These are phyloP conservation scores for Petrocephalus zakoni DNA, from an alignment of 2,113 vertebrate species.

Conservation along the genomic window DNA sequence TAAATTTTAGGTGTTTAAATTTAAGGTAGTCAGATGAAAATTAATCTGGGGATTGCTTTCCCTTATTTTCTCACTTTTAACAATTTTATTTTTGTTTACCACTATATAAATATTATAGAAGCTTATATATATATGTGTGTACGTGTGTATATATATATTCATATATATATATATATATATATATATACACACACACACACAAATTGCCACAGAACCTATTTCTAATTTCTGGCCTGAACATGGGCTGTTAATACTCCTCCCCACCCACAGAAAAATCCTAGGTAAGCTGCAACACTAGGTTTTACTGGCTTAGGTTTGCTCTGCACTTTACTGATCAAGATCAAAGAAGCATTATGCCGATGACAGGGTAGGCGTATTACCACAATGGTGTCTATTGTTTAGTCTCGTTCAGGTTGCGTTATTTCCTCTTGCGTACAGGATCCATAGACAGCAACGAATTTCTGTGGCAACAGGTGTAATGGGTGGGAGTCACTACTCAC, in stretches of 20 bases:
- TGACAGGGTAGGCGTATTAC: slow-evolving; percentile 39
- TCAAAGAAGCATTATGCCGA: slow-evolving; percentile 49
- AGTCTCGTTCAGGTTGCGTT: slow-evolving; percentile 46
- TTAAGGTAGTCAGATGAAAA: not conserved
- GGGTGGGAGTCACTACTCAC: slow-evolving; percentile 1
- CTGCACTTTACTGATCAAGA: slow-evolving; percentile 23
- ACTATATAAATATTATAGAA: not conserved
- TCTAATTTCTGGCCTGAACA: not conserved
- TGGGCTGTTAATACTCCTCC: not conserved
- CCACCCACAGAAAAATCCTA: not conserved
- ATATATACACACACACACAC: not conserved
- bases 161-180: too few relatives aligned
- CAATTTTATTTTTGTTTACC: not conserved
- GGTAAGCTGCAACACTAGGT: not conserved
- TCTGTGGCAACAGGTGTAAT: not conserved
- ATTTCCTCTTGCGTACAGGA: slow-evolving; percentile 46
- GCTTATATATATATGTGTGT: not conserved
- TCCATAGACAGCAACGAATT: not conserved
- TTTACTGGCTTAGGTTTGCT: not conserved
- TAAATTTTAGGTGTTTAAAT: not conserved
- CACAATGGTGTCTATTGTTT: slow-evolving; percentile 58
- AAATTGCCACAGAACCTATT: not conserved
- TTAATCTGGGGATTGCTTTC: not conserved
- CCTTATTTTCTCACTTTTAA: not conserved
- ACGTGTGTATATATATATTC: too few relatives aligned